A percentile compares a stretch with the other conserved stretches of the same genome.
phyloP scores from a whole-genome alignment of 2,797 vertebrate species.

The Amniataba percoides region DNA sequence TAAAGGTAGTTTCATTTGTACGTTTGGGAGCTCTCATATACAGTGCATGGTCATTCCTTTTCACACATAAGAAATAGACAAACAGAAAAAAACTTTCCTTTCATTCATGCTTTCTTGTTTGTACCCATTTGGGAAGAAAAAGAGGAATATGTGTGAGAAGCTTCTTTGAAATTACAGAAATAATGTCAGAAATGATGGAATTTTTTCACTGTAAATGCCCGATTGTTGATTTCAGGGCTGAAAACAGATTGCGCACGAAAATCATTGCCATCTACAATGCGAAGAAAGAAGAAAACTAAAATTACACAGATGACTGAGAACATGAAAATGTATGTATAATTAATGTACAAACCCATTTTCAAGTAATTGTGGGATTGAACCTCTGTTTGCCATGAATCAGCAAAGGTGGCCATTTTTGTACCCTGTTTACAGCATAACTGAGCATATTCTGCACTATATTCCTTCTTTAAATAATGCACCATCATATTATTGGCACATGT shows the following conservation, averaged over 20 bases:
- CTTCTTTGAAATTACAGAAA: conserved; percentile 17
- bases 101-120: conserved; percentile 10
- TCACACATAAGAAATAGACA: conserved; percentile 31
- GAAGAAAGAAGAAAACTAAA: conserved; percentile 10
- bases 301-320: conserved; percentile 7
- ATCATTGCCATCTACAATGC: neutral
- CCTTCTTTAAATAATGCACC: conserved; percentile 20
- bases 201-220: conserved; percentile 12
- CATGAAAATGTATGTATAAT: conserved; percentile 8
- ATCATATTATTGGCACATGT: neutral
- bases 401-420: conserved; percentile 41
- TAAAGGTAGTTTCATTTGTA: conserved; percentile 51
- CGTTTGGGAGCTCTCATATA: conserved; percentile 78
- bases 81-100: conserved; percentile 24
- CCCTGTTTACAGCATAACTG: conserved; percentile 36
- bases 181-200: conserved; percentile 29
- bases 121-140: conserved; percentile 19
- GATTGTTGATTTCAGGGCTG: neutral
- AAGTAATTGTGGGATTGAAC: conserved; percentile 55
- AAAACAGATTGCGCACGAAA: conserved; percentile 15
- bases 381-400: conserved; percentile 18
- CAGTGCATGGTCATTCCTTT: conserved; percentile 77
- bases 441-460: neutral
- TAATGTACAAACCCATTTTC: conserved; percentile 50
- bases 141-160: conserved; percentile 10